These are phyloP conservation scores for Piprites chloris DNA, from an alignment of 2,113 vertebrate genomes.

Conservation along the genomic window DNA sequence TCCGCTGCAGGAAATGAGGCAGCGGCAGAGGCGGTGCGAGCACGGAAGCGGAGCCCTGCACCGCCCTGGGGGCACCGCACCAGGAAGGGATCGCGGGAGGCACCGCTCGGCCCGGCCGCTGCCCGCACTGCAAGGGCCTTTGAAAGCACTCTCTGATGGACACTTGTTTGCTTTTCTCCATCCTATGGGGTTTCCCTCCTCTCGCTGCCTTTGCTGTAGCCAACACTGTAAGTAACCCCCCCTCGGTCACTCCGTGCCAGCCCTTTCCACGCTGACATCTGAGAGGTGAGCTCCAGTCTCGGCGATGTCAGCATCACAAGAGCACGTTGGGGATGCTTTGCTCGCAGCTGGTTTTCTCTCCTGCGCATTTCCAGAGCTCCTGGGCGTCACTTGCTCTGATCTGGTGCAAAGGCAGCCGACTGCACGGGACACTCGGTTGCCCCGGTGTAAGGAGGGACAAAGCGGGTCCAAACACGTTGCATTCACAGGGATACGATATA, in stretches of 20 bases:
- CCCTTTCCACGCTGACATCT: neutral
- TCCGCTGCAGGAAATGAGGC: constrained; percentile 54
- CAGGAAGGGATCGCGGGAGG: neutral
- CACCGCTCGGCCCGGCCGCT: accelerated
- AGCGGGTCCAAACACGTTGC: accelerated
- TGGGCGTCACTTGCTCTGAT: neutral
- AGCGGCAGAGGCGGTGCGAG: constrained; percentile 36
- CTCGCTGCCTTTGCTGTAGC: too few relatives aligned
- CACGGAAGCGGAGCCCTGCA: neutral
- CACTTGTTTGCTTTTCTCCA: neutral
- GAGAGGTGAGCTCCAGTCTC: neutral
- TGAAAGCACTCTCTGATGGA: accelerated
- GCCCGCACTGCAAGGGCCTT: neutral
- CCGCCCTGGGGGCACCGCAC: neutral
- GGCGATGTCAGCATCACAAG: neutral
- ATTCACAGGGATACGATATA: accelerated
- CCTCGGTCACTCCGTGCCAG: neutral
- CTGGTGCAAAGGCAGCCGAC: neutral
- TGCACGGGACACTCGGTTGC: accelerated
- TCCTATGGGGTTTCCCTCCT: too few relatives aligned
- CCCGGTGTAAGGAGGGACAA: neutral
- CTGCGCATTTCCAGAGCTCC: neutral
- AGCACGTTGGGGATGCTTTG: neutral
- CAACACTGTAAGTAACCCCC: neutral
- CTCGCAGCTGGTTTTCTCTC: neutral